phyloP scores from a whole-genome alignment of 2,797 vertebrate species.

The Aplochiton taeniatus region DNA sequence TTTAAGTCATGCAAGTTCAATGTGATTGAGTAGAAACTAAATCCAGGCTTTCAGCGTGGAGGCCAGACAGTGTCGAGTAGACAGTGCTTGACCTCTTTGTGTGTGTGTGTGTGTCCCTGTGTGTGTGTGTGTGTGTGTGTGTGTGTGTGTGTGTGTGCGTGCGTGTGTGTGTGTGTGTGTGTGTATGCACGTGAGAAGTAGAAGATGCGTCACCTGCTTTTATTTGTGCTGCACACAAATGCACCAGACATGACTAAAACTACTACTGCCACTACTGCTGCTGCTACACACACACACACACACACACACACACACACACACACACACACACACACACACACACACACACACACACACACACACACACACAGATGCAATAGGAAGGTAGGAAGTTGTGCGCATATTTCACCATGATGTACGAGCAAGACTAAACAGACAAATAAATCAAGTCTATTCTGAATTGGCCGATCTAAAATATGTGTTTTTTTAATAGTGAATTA shows the following conservation, averaged over 20 bases:
- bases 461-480: too few species aligned
- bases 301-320: not conserved
- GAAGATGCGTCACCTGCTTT: slow-evolving; percentile 24
- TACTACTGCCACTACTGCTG: too few species aligned
- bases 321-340: not conserved
- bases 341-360: too few species aligned
- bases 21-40: too few species aligned
- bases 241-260: too few species aligned
- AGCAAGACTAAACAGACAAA: too few species aligned
- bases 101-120: slow-evolving; percentile 13
- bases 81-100: slow-evolving; percentile 14
- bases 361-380: not conserved
- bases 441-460: too few species aligned
- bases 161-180: slow-evolving; percentile 16
- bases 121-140: slow-evolving; percentile 16
- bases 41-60: too few species aligned
- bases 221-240: not conserved
- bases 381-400: not conserved
- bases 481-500: too few species aligned
- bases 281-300: not conserved
- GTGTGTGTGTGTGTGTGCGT: slow-evolving; percentile 1
- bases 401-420: too few species aligned
- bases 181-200: slow-evolving; percentile 14
- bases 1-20: too few species aligned
- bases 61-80: too few species aligned